Percentiles rank a stretch among this genome's conserved stretches.
Conservation (phyloP, 2,888 invertebrate genomes). For the Phlogophora meticulosa region DNA sequence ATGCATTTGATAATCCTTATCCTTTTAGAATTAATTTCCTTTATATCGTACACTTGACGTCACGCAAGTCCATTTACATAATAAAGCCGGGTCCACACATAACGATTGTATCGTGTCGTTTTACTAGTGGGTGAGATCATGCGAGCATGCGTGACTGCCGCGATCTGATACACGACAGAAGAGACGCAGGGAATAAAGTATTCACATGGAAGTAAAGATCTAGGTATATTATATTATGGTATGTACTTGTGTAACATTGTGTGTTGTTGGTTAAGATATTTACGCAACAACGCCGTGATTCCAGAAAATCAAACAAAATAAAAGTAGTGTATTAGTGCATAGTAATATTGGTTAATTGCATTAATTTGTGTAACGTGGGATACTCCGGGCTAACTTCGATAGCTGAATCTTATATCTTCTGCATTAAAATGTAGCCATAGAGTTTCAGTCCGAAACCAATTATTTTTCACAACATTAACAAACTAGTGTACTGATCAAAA, state of each 20-base stretch:
- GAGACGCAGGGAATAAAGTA: background rate
- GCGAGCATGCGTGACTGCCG: slow-evolving; percentile 25
- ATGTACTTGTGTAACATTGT: too few species aligned
- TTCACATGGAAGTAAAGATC: background rate
- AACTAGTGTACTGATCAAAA: background rate
- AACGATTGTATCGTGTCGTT: slow-evolving; percentile 6
- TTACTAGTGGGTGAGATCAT: slow-evolving; percentile 9
- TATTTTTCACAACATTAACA: too few species aligned
- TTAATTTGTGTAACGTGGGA: too few species aligned
- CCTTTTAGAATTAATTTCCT: background rate
- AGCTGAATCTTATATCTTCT: too few species aligned
- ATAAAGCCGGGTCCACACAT: background rate
- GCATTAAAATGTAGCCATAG: too few species aligned
- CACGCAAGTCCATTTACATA: slow-evolving; percentile 17
- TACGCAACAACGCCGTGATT: too few species aligned
- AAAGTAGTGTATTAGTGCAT: too few species aligned
- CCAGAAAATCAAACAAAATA: too few species aligned
- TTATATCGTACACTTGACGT: background rate
- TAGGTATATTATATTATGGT: background rate
- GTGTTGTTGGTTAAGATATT: too few species aligned
- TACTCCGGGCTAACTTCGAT: too few species aligned
- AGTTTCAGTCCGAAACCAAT: too few species aligned
- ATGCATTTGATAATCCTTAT: background rate
- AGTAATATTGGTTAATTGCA: too few species aligned
- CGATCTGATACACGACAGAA: background rate